These are phyloP conservation scores for Pherbina coryleti DNA, from an alignment of 2,888 invertebrate genomes.

Conservation along the genomic window DNA sequence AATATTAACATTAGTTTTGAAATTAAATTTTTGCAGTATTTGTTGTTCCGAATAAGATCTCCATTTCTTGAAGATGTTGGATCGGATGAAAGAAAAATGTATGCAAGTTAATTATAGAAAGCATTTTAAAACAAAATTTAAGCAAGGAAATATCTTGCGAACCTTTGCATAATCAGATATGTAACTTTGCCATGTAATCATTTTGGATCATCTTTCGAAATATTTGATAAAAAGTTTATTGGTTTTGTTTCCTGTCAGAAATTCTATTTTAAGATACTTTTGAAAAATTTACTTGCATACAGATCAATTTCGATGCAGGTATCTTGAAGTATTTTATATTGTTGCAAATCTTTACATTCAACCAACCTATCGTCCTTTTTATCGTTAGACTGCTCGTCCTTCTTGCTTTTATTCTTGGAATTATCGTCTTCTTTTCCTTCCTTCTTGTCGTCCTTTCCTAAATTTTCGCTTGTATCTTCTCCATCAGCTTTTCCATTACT, in stretches of 20 bases:
- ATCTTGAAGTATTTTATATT: neutral
- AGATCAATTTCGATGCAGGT: neutral
- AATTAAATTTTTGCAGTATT: constrained; percentile 3
- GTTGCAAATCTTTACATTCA: constrained; percentile 57
- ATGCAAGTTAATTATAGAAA: neutral
- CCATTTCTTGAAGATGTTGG: constrained; percentile 5
- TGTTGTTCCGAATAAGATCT: neutral
- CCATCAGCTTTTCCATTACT: constrained; percentile 43
- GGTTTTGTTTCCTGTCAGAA: neutral
- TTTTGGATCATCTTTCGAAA: neutral
- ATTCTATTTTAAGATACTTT: constrained; percentile 6
- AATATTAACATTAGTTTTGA: constrained; percentile 23
- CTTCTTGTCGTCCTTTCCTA: constrained; percentile 60
- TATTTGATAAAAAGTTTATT: neutral
- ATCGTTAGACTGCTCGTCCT: constrained; percentile 70
- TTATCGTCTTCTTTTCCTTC: constrained; percentile 55
- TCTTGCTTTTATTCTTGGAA: constrained; percentile 54
- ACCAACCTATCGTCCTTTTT: constrained; percentile 73
- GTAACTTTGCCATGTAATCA: no score
- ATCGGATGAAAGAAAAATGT: neutral
- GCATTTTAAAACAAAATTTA: constrained; percentile 16
- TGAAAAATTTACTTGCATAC: constrained; percentile 15
- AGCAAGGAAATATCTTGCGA: no score
- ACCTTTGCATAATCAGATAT: no score
- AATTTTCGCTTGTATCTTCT: constrained; percentile 45